phyloP scores from a whole-genome alignment of 2,797 vertebrate genomes.

The Dromococcyx pavoninus region DNA sequence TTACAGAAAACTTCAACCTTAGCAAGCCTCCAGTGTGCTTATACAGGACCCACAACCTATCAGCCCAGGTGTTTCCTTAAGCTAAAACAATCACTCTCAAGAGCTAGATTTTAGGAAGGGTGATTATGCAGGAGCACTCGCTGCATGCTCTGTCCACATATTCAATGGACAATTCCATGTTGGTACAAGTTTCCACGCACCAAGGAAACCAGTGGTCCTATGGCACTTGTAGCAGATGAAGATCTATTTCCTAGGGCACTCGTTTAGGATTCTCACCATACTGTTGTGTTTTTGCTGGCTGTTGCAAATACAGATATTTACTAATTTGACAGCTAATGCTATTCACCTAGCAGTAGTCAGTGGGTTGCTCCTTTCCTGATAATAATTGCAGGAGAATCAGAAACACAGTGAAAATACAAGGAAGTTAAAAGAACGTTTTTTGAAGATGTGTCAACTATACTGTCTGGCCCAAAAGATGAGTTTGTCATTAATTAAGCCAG shows the following conservation, averaged over 20 bases:
- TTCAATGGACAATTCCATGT: not conserved
- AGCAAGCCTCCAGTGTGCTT: not conserved
- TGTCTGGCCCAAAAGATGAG: not conserved
- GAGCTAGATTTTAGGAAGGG: not conserved
- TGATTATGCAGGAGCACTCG: not conserved
- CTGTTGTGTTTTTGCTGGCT: not conserved
- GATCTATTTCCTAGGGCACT: not conserved
- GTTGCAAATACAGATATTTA: slow-evolving; percentile 1
- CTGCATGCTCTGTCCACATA: fast-evolving
- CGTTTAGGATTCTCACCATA: not conserved
- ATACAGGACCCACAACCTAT: not conserved
- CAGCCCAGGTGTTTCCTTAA: not conserved
- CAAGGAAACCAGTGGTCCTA: not conserved
- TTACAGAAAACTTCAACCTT: not conserved
- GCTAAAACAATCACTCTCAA: not conserved
- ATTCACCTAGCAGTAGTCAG: not conserved
- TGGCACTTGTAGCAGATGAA: not conserved
- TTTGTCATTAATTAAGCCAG: slow-evolving; percentile 24
- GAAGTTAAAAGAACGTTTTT: not conserved
- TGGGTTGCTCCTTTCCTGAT: not conserved
- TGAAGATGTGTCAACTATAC: not conserved
- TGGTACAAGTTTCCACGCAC: not conserved
- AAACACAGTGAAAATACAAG: not conserved
- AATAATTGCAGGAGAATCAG: not conserved
- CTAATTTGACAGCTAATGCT: slow-evolving; percentile 11